Evolutionary conservation across 2,888 invertebrate genomes (phyloP).

Genomic region (Chesias legatella): DNA sequence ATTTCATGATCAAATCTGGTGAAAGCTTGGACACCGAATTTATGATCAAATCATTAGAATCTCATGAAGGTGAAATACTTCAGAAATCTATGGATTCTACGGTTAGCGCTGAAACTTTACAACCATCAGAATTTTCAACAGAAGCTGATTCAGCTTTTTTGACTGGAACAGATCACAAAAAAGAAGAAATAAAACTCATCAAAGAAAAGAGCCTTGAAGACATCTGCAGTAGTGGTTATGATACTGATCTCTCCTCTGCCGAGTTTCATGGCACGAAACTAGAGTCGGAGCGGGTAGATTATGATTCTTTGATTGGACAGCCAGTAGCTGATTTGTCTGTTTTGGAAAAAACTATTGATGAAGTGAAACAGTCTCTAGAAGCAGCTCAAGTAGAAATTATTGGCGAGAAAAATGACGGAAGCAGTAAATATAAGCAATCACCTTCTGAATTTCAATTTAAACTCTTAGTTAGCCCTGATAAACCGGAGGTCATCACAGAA

Average conservation of each 20-base stretch:
- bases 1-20: constrained; percentile 75
- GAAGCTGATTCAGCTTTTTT: constrained; percentile 76
- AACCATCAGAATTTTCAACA: constrained; percentile 74
- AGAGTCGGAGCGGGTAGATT: constrained; percentile 73
- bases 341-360: constrained; percentile 85
- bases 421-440: constrained; percentile 84
- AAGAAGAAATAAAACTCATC: constrained; percentile 66
- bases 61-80: constrained; percentile 73
- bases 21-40: constrained; percentile 75
- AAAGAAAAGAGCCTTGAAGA: constrained; percentile 82
- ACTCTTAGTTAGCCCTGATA: constrained; percentile 75
- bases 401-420: constrained; percentile 82
- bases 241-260: constrained; percentile 83
- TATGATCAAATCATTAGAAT: constrained; percentile 76
- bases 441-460: constrained; percentile 88
- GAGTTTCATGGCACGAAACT: constrained; percentile 80
- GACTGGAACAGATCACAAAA: constrained; percentile 68
- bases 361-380: constrained; percentile 86
- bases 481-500: constrained; percentile 81
- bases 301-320: constrained; percentile 73
- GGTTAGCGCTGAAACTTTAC: constrained; percentile 75
- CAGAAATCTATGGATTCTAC: constrained; percentile 78
- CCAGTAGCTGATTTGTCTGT: constrained; percentile 77
- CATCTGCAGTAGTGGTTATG: constrained; percentile 84
- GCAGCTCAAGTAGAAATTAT: constrained; percentile 85